Conservation (phyloP, 2,113 vertebrate genomes). For the Strigops habroptila region DNA sequence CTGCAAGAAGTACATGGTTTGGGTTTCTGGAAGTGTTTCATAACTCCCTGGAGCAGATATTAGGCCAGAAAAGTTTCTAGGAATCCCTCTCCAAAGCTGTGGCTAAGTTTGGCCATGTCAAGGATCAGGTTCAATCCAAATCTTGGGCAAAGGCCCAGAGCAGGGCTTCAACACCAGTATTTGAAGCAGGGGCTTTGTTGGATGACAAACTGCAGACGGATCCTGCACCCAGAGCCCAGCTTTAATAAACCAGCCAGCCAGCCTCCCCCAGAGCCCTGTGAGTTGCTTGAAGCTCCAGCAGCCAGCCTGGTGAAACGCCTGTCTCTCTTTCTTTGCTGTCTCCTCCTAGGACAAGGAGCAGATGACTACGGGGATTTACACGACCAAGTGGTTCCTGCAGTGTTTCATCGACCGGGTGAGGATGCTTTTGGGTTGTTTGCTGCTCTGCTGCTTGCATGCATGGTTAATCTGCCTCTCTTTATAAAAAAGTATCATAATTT, state of each 20-base stretch:
- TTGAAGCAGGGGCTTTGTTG: not conserved
- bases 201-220: not conserved
- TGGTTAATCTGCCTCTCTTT: not conserved
- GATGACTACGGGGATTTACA: conserved; percentile 90
- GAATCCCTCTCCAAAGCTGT: not conserved
- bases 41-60: not conserved
- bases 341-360: conserved; percentile 87
- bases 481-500: not conserved
- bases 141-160: not conserved
- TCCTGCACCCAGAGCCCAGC: not conserved
- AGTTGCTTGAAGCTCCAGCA: not conserved
- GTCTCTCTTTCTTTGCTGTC: not conserved
- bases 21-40: not conserved
- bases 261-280: not conserved
- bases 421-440: not conserved
- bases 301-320: not conserved
- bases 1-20: not conserved
- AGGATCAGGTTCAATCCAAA: not conserved
- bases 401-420: conserved; percentile 93
- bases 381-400: conserved; percentile 95
- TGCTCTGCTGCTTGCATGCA: not conserved
- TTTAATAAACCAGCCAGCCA: not conserved
- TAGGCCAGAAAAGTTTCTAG: not conserved
- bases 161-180: not conserved
- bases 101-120: rapidly evolving